These are phyloP conservation scores for Drosophila pegasa DNA, from an alignment of 2,888 invertebrate species.

Conservation along the genomic window DNA sequence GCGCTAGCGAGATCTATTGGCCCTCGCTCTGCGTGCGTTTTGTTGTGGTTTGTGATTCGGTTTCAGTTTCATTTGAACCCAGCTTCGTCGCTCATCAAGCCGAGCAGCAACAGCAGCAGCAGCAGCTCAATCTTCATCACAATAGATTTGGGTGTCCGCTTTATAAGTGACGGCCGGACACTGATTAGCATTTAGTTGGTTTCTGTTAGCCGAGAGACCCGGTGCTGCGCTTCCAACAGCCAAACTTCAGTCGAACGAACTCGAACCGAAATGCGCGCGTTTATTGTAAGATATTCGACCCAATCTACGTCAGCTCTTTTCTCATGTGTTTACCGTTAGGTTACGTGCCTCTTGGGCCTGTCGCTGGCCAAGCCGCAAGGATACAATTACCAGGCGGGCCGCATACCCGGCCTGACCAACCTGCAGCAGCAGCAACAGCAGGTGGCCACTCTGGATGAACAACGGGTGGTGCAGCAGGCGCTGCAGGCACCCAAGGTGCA, in stretches of 20 bases:
- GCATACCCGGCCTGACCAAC: neutral
- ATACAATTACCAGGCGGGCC: slow-evolving; percentile 74
- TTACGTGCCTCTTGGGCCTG: slow-evolving; percentile 70
- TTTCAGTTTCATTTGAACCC: slow-evolving; percentile 57
- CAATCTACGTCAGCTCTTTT: neutral
- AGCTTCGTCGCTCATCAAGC: slow-evolving; percentile 36
- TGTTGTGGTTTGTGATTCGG: slow-evolving; percentile 56
- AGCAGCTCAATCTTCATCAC: slow-evolving; percentile 27
- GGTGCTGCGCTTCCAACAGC: slow-evolving; percentile 48
- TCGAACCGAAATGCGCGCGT: slow-evolving; percentile 74
- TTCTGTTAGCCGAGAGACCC: slow-evolving; percentile 76
- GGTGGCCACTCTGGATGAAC: slow-evolving; percentile 47
- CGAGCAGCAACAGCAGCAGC: neutral
- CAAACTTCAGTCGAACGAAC: slow-evolving; percentile 6
- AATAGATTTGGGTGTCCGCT: slow-evolving; percentile 45
- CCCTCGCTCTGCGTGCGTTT: slow-evolving; percentile 39
- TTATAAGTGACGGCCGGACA: slow-evolving; percentile 80
- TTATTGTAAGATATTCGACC: slow-evolving; percentile 74
- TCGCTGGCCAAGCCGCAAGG: slow-evolving; percentile 80
- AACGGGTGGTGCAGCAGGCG: slow-evolving; percentile 72
- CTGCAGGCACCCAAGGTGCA: slow-evolving; percentile 65
- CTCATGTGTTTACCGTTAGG: slow-evolving; percentile 54
- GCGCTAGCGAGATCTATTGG: slow-evolving; percentile 26
- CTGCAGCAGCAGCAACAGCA: slow-evolving; percentile 21
- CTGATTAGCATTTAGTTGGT: slow-evolving; percentile 83